A percentile compares a stretch with the other conserved stretches of the same genome.
Evolutionary conservation across 2,797 vertebrate genomes (phyloP).

Genomic region (Sebastolobus alascanus): DNA sequence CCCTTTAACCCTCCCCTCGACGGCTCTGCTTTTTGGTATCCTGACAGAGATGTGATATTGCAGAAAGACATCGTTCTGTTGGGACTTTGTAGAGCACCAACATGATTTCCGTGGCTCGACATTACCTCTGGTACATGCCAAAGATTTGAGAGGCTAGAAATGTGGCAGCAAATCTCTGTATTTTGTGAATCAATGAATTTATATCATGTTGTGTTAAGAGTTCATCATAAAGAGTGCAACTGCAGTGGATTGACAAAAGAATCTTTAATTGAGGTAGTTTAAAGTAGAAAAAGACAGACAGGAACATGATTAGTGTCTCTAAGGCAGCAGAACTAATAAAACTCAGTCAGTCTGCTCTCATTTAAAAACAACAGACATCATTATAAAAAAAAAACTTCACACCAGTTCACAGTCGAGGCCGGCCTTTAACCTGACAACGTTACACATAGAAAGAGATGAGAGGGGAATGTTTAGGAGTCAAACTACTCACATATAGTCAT

Average conservation of each 20-base stretch:
- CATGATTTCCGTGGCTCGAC: background rate
- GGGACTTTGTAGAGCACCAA: background rate
- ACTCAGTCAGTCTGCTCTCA: slow-evolving; percentile 75
- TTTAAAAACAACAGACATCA: slow-evolving; percentile 34
- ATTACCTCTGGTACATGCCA: background rate
- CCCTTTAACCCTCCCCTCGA: background rate
- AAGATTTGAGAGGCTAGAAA: background rate
- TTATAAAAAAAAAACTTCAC: background rate
- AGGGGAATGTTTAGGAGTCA: background rate
- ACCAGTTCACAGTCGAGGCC: slow-evolving; percentile 13
- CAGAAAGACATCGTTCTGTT: background rate
- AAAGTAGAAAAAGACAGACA: slow-evolving; percentile 56
- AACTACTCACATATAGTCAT: background rate
- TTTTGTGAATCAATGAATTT: background rate
- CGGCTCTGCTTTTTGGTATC: background rate
- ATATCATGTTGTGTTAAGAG: background rate
- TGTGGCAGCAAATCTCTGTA: background rate
- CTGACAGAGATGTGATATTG: background rate
- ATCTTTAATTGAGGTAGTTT: slow-evolving; percentile 86
- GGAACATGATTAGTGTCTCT: slow-evolving; percentile 61
- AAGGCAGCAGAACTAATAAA: slow-evolving; percentile 79
- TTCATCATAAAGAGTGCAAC: background rate
- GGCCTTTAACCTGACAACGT: background rate
- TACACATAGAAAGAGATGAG: background rate
- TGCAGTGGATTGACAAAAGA: slow-evolving; percentile 38